Base-by-base conservation (phyloP, 2,888 invertebrate species). In the Morpho deidamia region DNA sequence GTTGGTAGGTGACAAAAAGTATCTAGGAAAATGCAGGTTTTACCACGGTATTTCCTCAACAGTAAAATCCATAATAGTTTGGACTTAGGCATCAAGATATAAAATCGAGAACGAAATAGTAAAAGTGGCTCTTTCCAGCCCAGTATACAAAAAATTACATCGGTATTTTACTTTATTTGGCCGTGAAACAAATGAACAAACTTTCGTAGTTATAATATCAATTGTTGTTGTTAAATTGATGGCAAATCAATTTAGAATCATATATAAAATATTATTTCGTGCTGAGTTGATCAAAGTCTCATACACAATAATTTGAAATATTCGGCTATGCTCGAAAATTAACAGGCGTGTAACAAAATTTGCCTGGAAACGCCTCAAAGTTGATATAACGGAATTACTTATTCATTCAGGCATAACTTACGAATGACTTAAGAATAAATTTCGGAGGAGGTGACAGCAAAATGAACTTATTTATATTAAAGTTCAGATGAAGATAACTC, bases 381-480 rank as follows among this genome's bases (percentile, higher is more conserved):
- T 50, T 23, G 23, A 23, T 50, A 43, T 42, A 23, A 50, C 11
- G 38, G 23, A 37, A 50, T 50, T 43, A 50, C 43, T 42, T 50
- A 49, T 42, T 42, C 35, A 42, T 14, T 49, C 35, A 42, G 49
- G 42, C 37, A 43, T 50, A 32, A 50, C 50, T 42, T 37, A 43
- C 10, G 35, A 11, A 43, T 50, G 50, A 50, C 43, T 50, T 43
- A 50, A 42, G 50, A 23, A 11, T 32, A 37, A 50, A 50, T 37
- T 50, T 43, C n/a, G 7, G 11, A 1, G 11, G 9, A 50, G 23
- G 37, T 37, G 42, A 11, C 10, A 34, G 8, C 12, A 11, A 37
- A 43, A 42, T 42, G 37, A 43, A 42, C 12, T 23, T 38, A 42
- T 33, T n/a, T 43, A 9, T 47, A 39, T 39, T 37, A 45, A 43